Evolutionary conservation across 2,888 invertebrate species (phyloP), one percentile per base, ranked within the genome.

Genomic region (Hemistola chrysoprasaria): DNA sequence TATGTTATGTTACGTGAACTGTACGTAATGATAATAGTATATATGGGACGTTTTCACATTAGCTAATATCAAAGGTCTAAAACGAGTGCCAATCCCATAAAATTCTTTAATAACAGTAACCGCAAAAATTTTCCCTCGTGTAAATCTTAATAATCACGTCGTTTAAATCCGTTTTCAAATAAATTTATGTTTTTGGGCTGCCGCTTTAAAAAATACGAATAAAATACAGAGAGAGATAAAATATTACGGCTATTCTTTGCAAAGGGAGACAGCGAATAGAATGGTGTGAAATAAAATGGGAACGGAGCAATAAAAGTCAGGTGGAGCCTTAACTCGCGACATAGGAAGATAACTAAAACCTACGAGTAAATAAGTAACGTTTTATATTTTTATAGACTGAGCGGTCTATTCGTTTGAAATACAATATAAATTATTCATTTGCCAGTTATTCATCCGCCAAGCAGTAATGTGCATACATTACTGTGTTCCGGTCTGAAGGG

Each of bases 301-400:
- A 41, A 53, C 11, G 47, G 33, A 30, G 43, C 36, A 53, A 56
- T 61, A 64, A 56, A 59, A 55, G 50, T 53, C 56, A 59, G 52
- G 50, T 61, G 52, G 48, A 48, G 47, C 43, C 40, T 34, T 36
- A 47, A 59, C 48, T 58, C 43, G 31, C 40, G 38, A 11, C 33
- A 31, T 35, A 41, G 45, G 51, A 49, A 42, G 44, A 43, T 39
- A 44, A 16, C 16, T 16, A 16, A 16, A 16, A 4, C 16, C 16
- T 16, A 16, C n/a, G n/a, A n/a, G n/a, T n/a, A n/a, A n/a, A n/a
- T n/a, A n/a, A n/a, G n/a, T n/a, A n/a, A n/a, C n/a, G n/a, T n/a
- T n/a, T n/a, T n/a, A n/a, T n/a, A n/a, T n/a, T n/a, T n/a, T n/a
- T n/a, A n/a, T n/a, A n/a, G n/a, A n/a, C n/a, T n/a, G n/a, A n/a